phyloP scores from a whole-genome alignment of 37 sponge, comb jelly and placozoan species.

The Hormiphora californensis region DNA sequence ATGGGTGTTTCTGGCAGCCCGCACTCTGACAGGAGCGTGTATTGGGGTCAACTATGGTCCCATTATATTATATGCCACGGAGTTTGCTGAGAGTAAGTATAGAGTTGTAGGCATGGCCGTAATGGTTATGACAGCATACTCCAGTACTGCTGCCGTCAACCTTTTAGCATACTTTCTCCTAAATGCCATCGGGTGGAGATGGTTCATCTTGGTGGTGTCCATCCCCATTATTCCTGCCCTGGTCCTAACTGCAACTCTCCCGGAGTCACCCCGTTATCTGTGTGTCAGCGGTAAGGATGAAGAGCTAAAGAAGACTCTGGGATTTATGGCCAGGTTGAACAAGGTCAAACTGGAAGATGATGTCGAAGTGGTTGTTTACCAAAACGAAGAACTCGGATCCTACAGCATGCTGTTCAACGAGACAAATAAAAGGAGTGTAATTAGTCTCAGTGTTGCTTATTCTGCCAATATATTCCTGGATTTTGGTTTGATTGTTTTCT shows the following conservation, averaged over 20 bases:
- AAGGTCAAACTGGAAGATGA: background rate
- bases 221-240: background rate
- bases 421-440: background rate
- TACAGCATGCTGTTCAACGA: background rate
- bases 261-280: background rate
- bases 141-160: background rate
- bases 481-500: background rate
- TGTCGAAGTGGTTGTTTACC: background rate
- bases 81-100: conserved; percentile 6
- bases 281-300: conserved; percentile 26
- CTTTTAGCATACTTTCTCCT: background rate
- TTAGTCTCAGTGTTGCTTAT: background rate
- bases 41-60: background rate
- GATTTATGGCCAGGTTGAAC: background rate
- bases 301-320: background rate
- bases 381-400: background rate
- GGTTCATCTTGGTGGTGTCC: background rate
- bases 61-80: background rate
- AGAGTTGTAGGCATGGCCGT: background rate
- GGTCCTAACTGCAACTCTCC: background rate
- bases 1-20: background rate
- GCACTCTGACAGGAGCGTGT: background rate
- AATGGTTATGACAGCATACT: background rate
- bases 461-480: background rate
- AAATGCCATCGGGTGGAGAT: background rate